Percentiles rank a stretch among this genome's conserved stretches.
Evolutionary conservation across 2,888 invertebrate genomes (phyloP).

Genomic region (Rhingia rostrata): DNA sequence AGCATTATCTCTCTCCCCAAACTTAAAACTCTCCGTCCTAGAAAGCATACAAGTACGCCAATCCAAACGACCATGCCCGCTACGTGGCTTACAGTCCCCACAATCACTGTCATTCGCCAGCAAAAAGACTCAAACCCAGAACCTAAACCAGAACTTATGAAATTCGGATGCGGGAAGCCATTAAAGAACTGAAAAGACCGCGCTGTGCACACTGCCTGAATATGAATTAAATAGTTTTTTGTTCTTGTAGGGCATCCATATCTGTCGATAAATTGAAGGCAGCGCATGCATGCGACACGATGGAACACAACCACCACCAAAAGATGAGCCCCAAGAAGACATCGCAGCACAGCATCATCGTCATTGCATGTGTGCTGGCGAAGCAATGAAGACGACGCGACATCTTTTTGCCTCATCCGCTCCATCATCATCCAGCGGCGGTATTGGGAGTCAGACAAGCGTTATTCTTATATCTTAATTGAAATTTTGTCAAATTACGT

Average conservation of each 20-base stretch:
- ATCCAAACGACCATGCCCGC: no score
- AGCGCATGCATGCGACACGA: conserved; percentile 43
- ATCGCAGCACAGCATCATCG: not conserved
- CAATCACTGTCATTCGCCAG: conserved; percentile 31
- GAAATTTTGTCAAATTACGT: conserved; percentile 80
- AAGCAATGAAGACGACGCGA: conserved; percentile 38
- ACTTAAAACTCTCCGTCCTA: conserved; percentile 23
- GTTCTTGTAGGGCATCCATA: conserved; percentile 47
- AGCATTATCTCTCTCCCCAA: conserved; percentile 10
- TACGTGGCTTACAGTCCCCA: not conserved
- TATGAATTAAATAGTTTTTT: conserved; percentile 69
- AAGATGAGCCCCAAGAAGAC: conserved; percentile 6
- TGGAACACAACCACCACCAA: conserved; percentile 12
- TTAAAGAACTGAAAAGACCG: conserved; percentile 61
- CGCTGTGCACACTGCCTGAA: conserved; percentile 59
- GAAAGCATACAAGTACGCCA: conserved; percentile 12
- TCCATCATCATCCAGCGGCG: conserved; percentile 64
- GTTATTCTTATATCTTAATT: conserved; percentile 79
- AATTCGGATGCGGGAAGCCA: conserved; percentile 66
- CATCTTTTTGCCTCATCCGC: conserved; percentile 60
- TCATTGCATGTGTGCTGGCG: conserved; percentile 55
- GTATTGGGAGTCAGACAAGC: conserved; percentile 78
- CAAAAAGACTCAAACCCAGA: conserved; percentile 7
- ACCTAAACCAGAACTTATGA: conserved; percentile 43
- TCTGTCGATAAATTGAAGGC: conserved; percentile 54